Evolutionary conservation across 2,113 vertebrate species (phyloP).

Genomic region (Myrmophylax atrothorax): DNA sequence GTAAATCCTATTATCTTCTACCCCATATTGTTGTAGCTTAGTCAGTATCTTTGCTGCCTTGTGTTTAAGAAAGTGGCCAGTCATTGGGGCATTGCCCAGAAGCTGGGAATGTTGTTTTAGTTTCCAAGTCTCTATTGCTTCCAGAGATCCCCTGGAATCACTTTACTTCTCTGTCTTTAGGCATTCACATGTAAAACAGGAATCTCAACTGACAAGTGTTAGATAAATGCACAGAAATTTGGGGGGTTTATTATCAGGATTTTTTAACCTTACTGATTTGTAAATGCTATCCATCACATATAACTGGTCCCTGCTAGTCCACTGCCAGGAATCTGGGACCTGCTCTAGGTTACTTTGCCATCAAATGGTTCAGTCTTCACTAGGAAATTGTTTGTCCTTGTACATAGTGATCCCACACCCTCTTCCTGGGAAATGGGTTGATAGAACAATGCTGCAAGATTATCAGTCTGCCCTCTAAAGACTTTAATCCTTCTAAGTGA

Average conservation of each 20-base stretch:
- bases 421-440: background rate
- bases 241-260: background rate
- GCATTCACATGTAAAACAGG: background rate
- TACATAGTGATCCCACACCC: background rate
- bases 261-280: background rate
- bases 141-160: background rate
- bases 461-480: background rate
- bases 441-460: background rate
- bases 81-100: background rate
- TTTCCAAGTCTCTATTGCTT: background rate
- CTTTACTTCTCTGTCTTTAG: background rate
- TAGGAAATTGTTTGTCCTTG: background rate
- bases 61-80: background rate
- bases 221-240: background rate
- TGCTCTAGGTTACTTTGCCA: background rate
- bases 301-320: background rate
- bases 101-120: background rate
- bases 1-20: conserved; percentile 27
- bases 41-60: background rate
- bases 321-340: background rate
- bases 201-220: background rate
- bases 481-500: background rate
- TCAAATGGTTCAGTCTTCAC: background rate
- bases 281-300: background rate
- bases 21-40: background rate